Evolutionary conservation across 2,113 vertebrate genomes (phyloP), one percentile per base, ranked within the genome.

Genomic region (Cyrtonyx montezumae): DNA sequence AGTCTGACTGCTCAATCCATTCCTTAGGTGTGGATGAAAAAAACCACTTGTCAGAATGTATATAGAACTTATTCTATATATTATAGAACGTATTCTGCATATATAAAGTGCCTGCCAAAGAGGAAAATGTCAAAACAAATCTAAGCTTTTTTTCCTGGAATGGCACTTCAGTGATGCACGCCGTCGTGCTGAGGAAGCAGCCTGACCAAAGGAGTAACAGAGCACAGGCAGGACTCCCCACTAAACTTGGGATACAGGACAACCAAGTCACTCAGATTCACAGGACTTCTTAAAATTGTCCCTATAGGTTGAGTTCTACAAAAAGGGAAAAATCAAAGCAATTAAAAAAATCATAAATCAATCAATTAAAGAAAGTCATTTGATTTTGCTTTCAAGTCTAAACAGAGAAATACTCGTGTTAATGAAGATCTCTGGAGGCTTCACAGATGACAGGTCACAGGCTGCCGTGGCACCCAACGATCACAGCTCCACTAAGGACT

Each of bases 41-140:
- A 5, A 10, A 32, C 70, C 56, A 79, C 63, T 78, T 76, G 91
- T 8, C 32, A 40, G 30, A 73, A 59, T 6, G 19, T 62, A 92
- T 66, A 85, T 0, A 55, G 79, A 94, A 89, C 32, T 70, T n/a
- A n/a, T n/a, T n/a, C n/a, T n/a, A n/a, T n/a, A n/a, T n/a, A n/a
- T n/a, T n/a, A n/a, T n/a, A n/a, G n/a, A n/a, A n/a, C n/a, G n/a
- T n/a, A n/a, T n/a, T n/a, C 87, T 95, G 93, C 85, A 17, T 30
- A 80, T 95, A 95, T 92, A 67, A 70, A 94, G 91, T 25, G 34
- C 28, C 73, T 86, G 87, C 37, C 66, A 42, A 84, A 96, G 74
- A 5, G 2, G 65, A 77, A 88, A 91, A 87, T 8, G 53, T 88
- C 94, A 79, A 76, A 92, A 95, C 59, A 92, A 84, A 96, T 84